Percentiles rank a stretch among this genome's conserved stretches.
These are phyloP conservation scores for Rhea americana DNA, from an alignment of 2,113 vertebrate species.

Conservation along the genomic window DNA sequence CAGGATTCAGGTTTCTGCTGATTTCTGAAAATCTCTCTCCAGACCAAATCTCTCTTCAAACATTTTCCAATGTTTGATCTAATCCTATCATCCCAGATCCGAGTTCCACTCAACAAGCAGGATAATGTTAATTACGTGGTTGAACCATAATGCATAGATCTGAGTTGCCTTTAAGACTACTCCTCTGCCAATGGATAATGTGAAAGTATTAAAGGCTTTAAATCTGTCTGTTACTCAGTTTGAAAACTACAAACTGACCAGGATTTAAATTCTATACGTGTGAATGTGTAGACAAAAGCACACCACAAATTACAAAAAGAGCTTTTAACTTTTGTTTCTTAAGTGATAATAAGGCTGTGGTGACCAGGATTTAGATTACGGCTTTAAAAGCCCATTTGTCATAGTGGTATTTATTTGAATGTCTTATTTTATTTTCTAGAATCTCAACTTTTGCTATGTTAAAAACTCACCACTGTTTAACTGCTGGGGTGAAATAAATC, in stretches of 20 bases:
- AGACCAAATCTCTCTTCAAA: not conserved
- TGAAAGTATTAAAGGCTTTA: not conserved
- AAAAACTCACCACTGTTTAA: not conserved
- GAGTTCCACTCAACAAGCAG: not conserved
- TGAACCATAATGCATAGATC: not conserved
- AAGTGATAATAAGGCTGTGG: not conserved
- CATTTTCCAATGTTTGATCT: not conserved
- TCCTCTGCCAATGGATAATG: not conserved
- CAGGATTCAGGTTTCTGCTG: not conserved
- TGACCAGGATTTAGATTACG: not conserved
- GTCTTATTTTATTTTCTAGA: not conserved
- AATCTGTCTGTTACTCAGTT: not conserved
- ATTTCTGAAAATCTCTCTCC: not conserved
- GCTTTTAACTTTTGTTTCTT: not conserved
- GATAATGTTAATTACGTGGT: not conserved
- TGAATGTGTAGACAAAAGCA: not conserved
- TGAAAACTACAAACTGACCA: not conserved
- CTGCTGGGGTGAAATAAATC: not conserved
- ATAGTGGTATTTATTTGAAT: not conserved
- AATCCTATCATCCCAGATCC: not conserved
- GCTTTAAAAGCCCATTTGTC: not conserved
- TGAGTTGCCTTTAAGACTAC: conserved; percentile 2
- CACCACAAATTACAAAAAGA: not conserved
- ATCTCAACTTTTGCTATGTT: not conserved
- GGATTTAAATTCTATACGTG: not conserved